These are phyloP conservation scores for Gadopsis marmoratus DNA, from an alignment of 2,797 vertebrate genomes.

Conservation along the genomic window DNA sequence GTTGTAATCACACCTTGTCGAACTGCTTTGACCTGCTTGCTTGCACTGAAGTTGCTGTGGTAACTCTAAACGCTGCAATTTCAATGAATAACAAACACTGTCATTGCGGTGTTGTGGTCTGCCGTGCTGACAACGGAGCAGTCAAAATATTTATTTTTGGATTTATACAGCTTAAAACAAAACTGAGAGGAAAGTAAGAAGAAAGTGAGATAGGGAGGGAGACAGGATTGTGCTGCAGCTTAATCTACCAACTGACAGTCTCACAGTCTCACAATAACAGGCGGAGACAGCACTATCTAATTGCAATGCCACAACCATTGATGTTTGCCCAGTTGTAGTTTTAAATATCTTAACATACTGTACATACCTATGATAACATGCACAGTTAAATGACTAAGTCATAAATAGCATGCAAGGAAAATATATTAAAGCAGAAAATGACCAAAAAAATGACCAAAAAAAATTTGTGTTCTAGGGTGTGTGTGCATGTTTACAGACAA, in stretches of 20 bases:
- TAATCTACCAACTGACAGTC: not conserved
- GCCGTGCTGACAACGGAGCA: not conserved
- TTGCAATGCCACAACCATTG: not conserved
- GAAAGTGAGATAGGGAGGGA: not conserved
- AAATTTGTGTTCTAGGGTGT: not conserved
- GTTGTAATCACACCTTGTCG: conserved; percentile 30
- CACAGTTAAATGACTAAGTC: not conserved
- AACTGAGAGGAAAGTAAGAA: not conserved
- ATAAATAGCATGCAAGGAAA: not conserved
- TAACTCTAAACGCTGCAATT: conserved; percentile 1
- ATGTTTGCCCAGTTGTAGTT: conserved; percentile 3
- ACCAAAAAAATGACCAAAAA: too few species aligned
- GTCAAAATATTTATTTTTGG: not conserved
- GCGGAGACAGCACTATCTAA: conserved; percentile 16
- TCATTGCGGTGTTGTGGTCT: not conserved
- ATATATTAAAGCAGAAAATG: not conserved
- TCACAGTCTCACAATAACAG: conserved; percentile 13
- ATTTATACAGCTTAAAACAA: conserved; percentile 2
- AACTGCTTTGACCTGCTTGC: conserved; percentile 30
- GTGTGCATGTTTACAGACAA: not conserved
- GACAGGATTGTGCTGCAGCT: not conserved
- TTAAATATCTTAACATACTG: conserved; percentile 4
- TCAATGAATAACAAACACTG: conserved; percentile 24
- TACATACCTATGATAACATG: not conserved
- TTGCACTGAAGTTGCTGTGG: conserved; percentile 36